These are phyloP conservation scores for Scrobipalpa atriplicella DNA, from an alignment of 2,888 invertebrate species.

Conservation along the genomic window DNA sequence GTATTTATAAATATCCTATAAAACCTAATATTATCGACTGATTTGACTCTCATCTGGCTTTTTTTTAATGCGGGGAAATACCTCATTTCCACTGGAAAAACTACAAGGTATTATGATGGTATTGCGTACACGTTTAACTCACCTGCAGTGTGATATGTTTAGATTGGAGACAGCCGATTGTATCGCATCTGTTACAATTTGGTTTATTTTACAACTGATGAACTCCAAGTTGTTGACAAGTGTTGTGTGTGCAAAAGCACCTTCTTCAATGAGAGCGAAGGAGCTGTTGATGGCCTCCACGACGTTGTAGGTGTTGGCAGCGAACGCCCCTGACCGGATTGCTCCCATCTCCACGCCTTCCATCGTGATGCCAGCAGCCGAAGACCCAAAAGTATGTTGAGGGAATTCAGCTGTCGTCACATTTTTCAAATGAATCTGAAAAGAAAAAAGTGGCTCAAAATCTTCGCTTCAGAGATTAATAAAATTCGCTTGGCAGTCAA, in stretches of 20 bases:
- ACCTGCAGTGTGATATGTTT: constrained; percentile 86
- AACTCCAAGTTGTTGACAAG: constrained; percentile 84
- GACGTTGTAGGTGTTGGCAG: constrained; percentile 84
- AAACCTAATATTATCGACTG: too few species aligned
- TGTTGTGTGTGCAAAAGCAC: constrained; percentile 84
- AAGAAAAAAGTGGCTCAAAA: not conserved
- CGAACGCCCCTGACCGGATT: constrained; percentile 85
- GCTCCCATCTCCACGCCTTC: constrained; percentile 75
- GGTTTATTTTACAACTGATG: constrained; percentile 81
- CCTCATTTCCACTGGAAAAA: too few species aligned
- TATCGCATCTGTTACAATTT: constrained; percentile 82
- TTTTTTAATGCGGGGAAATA: too few species aligned
- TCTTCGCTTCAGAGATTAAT: not conserved
- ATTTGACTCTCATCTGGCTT: too few species aligned
- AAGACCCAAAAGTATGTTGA: constrained; percentile 84
- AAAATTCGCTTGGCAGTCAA: not conserved
- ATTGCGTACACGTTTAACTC: constrained; percentile 33
- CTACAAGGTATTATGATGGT: too few species aligned
- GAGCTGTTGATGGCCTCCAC: constrained; percentile 85
- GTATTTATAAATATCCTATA: too few species aligned
- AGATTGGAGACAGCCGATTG: constrained; percentile 85
- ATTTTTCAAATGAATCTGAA: constrained; percentile 86
- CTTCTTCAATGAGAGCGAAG: constrained; percentile 82
- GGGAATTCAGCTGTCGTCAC: constrained; percentile 83
- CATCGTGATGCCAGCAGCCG: constrained; percentile 83